Base-by-base conservation (phyloP, 2,113 vertebrate species). In the Phaetusa simplex region DNA sequence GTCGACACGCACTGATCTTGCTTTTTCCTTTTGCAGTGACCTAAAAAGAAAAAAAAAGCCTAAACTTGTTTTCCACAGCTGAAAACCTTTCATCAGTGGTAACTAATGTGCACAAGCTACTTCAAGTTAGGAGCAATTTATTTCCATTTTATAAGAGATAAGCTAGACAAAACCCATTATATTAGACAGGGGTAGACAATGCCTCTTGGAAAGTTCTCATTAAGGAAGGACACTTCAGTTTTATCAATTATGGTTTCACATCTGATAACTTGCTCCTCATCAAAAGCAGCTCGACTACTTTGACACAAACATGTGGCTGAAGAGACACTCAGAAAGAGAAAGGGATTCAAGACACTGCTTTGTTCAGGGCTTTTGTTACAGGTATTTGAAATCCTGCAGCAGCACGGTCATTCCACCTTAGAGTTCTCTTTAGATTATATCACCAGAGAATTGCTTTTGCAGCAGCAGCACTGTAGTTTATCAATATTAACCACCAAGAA, bases 331-430 rank as follows among this genome's bases (percentile, higher is more conserved):
- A 47, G 34, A 52, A 80, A 64, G 26, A 71, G 42, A 84, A 88
- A 78, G 16, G 12, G 49, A 83, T 17, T 78, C 53, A 61, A 91
- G 88, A 58, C 38, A 30, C 29, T 27, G 55, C 78, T 79, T 86
- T 93, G 47, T 78, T 88, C 47, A 59, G 42, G 6, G 52, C n/a
- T 91, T 94, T 84, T 95, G 40, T 91, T 56, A 49, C 29, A 79
- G 64, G 53, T 43, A 85, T 81, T 82, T 92, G 38, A 88, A 96
- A 92, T 88, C 76, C 64, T 92, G 27, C 47, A 92, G 82, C 72
- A 93, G 71, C 59, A 38, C 4, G 23, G 80, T 49, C 76, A 84
- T 43, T 78, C 40, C 32, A 12, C 43, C 26, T 47, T 23, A 58
- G 32, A 50, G 55, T 20, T 81, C 55, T 40, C 50, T 78, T 77